Percentiles rank a stretch among this genome's conserved stretches.
These are phyloP conservation scores for Phasianus colchicus DNA, from an alignment of 2,113 vertebrate genomes.

Conservation along the genomic window DNA sequence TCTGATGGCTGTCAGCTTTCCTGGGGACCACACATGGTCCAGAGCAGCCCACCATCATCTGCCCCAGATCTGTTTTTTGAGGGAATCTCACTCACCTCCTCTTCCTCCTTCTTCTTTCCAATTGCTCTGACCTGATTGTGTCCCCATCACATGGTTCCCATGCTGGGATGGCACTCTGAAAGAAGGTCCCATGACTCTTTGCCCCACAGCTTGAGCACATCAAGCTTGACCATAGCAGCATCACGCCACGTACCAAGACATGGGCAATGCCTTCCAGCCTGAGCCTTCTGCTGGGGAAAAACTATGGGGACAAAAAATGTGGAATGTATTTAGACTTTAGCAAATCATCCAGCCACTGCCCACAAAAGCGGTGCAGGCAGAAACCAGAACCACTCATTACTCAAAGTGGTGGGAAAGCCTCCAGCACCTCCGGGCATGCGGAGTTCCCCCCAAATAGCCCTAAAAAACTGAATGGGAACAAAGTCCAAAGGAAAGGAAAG, in stretches of 20 bases:
- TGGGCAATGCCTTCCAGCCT: neutral
- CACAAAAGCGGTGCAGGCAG: neutral
- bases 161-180: neutral
- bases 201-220: neutral
- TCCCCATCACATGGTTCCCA: neutral
- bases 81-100: neutral
- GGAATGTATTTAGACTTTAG: neutral
- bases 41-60: neutral
- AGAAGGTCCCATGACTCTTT: neutral
- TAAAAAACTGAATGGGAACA: neutral
- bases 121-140: rapidly evolving
- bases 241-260: neutral
- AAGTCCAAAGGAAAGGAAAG: neutral
- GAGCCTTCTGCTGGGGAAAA: neutral
- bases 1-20: neutral
- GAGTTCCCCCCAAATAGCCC: neutral
- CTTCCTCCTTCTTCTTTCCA: neutral
- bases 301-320: neutral
- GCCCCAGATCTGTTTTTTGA: neutral
- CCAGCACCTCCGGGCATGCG: neutral
- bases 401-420: neutral
- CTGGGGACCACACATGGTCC: conserved; percentile 57
- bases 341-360: neutral
- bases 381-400: neutral
- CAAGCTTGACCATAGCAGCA: neutral